A percentile compares a stretch with the other conserved stretches of the same genome.
Conservation (phyloP, 2,113 vertebrate species). For the Chaenocephalus aceratus region DNA sequence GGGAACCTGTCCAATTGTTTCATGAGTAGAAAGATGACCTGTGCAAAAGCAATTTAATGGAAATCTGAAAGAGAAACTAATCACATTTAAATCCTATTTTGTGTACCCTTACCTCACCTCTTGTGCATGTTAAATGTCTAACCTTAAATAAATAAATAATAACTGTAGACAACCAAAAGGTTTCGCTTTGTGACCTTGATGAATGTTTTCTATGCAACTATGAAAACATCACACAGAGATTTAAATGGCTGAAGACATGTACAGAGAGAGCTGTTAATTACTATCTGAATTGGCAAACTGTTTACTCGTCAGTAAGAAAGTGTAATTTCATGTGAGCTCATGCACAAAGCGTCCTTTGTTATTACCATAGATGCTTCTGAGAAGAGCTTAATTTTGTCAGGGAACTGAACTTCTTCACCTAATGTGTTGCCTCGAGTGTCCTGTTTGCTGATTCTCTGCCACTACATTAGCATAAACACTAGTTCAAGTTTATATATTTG, state of each 20-base stretch:
- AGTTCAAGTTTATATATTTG: slow-evolving; percentile 22
- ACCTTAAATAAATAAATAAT: slow-evolving; percentile 13
- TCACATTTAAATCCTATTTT: slow-evolving; percentile 20
- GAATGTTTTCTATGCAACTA: slow-evolving; percentile 31
- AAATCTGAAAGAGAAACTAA: slow-evolving; percentile 11
- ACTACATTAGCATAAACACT: slow-evolving; percentile 4
- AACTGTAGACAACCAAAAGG: neutral
- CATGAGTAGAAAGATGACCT: slow-evolving; percentile 26
- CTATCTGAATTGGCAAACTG: slow-evolving; percentile 21
- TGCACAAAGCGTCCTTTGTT: slow-evolving; percentile 7
- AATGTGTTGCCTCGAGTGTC: neutral
- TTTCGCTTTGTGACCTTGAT: slow-evolving; percentile 47
- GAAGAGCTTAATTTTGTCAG: neutral
- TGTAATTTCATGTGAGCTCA: slow-evolving; percentile 1
- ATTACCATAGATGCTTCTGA: neutral
- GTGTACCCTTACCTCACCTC: neutral
- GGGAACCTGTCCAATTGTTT: slow-evolving; percentile 21
- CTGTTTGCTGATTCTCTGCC: slow-evolving; percentile 17
- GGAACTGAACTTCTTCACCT: neutral
- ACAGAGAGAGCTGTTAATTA: slow-evolving; percentile 43
- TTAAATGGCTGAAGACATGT: slow-evolving; percentile 35
- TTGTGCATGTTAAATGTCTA: slow-evolving; percentile 15
- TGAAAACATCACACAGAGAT: slow-evolving; percentile 19
- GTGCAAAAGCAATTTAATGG: slow-evolving; percentile 17
- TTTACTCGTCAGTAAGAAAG: slow-evolving; percentile 33